Evolutionary conservation across 2,888 invertebrate species (phyloP).

Genomic region (Xestia sexstrigata): DNA sequence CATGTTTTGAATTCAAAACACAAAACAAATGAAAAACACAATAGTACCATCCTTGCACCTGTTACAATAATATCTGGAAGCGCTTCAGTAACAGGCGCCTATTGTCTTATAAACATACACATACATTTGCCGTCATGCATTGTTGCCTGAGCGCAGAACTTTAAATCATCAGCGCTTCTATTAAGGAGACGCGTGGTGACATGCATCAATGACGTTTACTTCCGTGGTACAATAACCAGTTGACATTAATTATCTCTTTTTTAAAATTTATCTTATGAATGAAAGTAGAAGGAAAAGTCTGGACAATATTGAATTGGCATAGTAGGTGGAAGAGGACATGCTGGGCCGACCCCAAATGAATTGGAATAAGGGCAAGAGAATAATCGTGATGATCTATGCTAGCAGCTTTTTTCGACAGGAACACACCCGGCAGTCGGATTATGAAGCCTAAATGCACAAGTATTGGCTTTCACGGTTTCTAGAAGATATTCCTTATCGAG

Average conservation of each 20-base stretch:
- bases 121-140: slow-evolving; percentile 22
- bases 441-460: background rate
- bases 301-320: background rate
- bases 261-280: background rate
- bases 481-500: background rate
- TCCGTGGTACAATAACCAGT: slow-evolving; percentile 56
- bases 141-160: slow-evolving; percentile 32
- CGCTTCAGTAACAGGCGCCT: slow-evolving; percentile 1
- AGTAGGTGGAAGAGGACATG: no score
- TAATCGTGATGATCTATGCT: no score
- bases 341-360: no score
- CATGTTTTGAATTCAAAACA: slow-evolving; percentile 8
- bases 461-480: background rate
- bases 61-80: slow-evolving; percentile 46
- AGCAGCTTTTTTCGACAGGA: background rate
- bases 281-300: slow-evolving; percentile 34
- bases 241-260: slow-evolving; percentile 36
- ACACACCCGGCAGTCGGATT: background rate
- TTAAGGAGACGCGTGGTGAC: slow-evolving; percentile 30
- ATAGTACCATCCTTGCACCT: slow-evolving; percentile 26
- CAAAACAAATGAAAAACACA: slow-evolving; percentile 25
- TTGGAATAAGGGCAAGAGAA: no score
- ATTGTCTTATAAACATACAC: slow-evolving; percentile 51
- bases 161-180: slow-evolving; percentile 39
- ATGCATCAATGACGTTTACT: slow-evolving; percentile 57